Evolutionary conservation across 2,888 invertebrate species (phyloP), one percentile per base, ranked within the genome.

Genomic region (Leptopterna dolabrata): DNA sequence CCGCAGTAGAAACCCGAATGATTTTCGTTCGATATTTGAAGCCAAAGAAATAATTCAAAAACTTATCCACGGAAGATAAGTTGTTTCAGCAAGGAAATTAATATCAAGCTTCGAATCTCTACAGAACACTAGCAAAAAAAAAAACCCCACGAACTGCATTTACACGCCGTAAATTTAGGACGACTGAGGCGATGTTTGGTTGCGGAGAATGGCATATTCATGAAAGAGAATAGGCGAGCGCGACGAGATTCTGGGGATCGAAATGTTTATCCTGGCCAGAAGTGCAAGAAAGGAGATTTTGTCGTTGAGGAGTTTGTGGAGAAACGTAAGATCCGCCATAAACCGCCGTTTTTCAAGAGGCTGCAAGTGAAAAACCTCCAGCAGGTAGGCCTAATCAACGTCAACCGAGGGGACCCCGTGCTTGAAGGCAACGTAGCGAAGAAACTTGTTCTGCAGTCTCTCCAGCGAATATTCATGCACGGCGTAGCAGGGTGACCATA

Each of bases 391-490:
- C 13, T 80, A 80, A 16, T 80, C 24, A 6, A 80, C 24, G 29
- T 45, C 80, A 16, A 4, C 19, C 6, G 43, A 45, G 9, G 43
- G 47, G 36, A 45, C 19, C 6, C 43, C n/a, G 14, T 30, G 13
- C 76, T 76, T 76, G 2, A 30, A 76, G 14, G 76, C 36, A 16
- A 80, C 36, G 24, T 47, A 80, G 24, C 80, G 45, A 1, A 80
- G 14, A 19, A 80, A 80, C 51, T 45, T 80, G 9, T 24, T 80
- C 27, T 80, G 80, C 1, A 45, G 7, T 11, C 80, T 13, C 47
- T 45, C 78, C 51, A 81, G n/a, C n/a, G n/a, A n/a, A n/a, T n/a
- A n/a, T 36, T 27, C 55, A 7, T 82, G 82, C n/a, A 82, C 63
- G 11, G 63, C 82, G 41, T 30, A n/a, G n/a, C n/a, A n/a, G 9